Base-by-base conservation (phyloP, 2,113 vertebrate species). In the zebrafish (Danio rerio) region DNA sequence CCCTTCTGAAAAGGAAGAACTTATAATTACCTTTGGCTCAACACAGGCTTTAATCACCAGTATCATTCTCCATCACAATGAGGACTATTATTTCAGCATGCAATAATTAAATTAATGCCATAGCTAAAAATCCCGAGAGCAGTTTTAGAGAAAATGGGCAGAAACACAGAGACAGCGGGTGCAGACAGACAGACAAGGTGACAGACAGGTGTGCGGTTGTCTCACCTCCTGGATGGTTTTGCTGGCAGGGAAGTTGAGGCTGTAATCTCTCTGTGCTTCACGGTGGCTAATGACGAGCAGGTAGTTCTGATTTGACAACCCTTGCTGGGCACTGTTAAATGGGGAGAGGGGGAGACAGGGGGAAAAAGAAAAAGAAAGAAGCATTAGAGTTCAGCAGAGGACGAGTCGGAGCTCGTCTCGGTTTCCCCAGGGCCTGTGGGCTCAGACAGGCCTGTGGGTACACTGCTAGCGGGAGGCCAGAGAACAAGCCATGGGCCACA, bases 231-330 rank as follows among this genome's bases (percentile, higher is more conserved):
- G 97, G 91, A 99, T 96, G 87, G 97, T 99, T 95, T 95, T 97
- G 94, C 94, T 96, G 93, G 97, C 97, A 71, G 97, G 98, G 94
- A 99, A 99, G 95, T 99, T 97, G 92, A 99, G 96, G 94, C 89
- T 99, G 95, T 99, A 99, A 90, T 99, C 97, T 94, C 95, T 96
- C 96, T 99, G 97, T 90, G 96, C 96, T 93, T 99, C 98, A 84
- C 95, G 94, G 93, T 99, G 97, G 92, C 94, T 98, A 94, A 99
- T 94, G 81, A 99, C 94, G 93, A 99, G 95, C 94, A 98, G 95
- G 94, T 96, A 99, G 95, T 96, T 99, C 92, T 99, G 97, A 95
- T 96, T 98, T 96, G 98, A 96, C 89, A 96, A 96, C 89, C 99
- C 98, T 92, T 96, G 96, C 87, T 96, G 96, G 94, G 94, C 93